Base-by-base conservation (phyloP, 2,113 vertebrate genomes). In the Campylomormyrus numenius region DNA sequence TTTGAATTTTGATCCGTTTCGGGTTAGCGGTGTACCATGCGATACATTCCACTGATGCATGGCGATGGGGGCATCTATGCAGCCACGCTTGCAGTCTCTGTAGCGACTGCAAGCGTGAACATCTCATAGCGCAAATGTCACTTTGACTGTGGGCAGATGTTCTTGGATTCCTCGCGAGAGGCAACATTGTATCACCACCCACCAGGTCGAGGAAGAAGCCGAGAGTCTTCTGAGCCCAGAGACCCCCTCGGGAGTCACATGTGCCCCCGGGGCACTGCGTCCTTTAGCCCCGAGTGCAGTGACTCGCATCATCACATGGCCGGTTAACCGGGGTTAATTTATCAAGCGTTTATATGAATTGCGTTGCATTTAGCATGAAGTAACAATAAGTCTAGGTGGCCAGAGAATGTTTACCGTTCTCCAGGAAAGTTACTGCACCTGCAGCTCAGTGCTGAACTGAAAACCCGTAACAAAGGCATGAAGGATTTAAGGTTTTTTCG, bases 121-220 rank as follows among this genome's bases (percentile, higher is more conserved):
- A 49, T 4, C 21, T 27, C 11, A 49, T 0, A 52, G 11, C 27
- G 1, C 35, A 3, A 85, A 4, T 2, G 21, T 53, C 85, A 35
- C 4, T 35, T 35, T 27, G 3, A 52, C 27, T 17, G 85, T 87
- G 85, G 85, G 85, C 27, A 56, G 50, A 56, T 52, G 85, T 17
- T 83, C 42, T 46, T 85, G 50, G 50, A 87, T 87, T 35, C n/a
- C 31, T 87, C 42, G 31, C 15, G 19, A 53, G 48, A 56, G 85
- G n/a, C 50, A 21, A 87, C 85, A 87, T 87, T 53, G 85, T 56
- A n/a, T 56, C 49, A 53, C 48, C 85, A 15, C 85, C 85, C 48
- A 87, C 85, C 27, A 10, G 15, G n/a, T 10, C 13, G 17, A 56
- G 35, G 27, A 56, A 31, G 35, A 35, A 19, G 50, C 24, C 11